Base-by-base conservation (phyloP, 2,113 vertebrate genomes). In the Caretta caretta region DNA sequence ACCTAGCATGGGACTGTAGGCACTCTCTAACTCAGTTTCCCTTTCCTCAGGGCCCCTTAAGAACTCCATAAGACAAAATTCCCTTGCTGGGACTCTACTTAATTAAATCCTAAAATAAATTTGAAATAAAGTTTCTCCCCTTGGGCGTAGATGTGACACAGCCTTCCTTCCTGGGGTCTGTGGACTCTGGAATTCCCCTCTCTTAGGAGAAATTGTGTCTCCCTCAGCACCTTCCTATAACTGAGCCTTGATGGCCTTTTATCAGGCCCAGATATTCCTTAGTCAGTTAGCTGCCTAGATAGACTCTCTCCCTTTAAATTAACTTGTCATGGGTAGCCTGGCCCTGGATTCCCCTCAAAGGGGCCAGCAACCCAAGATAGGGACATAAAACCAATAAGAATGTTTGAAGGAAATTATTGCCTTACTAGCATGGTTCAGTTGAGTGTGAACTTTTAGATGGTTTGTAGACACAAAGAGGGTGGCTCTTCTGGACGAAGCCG, bases 361-460 rank as follows among this genome's bases (percentile, higher is more conserved):
- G 65, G 19, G 65, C 19, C 19, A 38, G 65, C n/a, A 72, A 72
- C n/a, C 65, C 19, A 72, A 17, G 35, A 69, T n/a, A 22, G n/a
- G 96, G 90, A 93, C 87, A 54, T 62, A 91, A 92, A 95, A 96
- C 91, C 95, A 93, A 97, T 96, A 94, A 94, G 90, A 35, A 90
- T 16, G 75, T 93, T 96, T 94, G 49, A 51, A 24, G 95, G 88
- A 93, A 97, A 96, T 96, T 94, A 96, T 94, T 93, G 94, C 86
- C 88, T 93, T 96, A 94, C 96, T 96, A 97, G 94, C 16, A 90
- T 89, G 86, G 89, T 95, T 97, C 95, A 92, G 96, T 86, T 12
- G 1, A 96, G 54, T n/a, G 92, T 90, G 83, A 93, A 84, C 86
- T 91, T 7, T 0, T 1, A 93, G 96, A 94, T 96, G 93, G 49